Percentiles rank a stretch among this genome's conserved stretches.
Conservation (phyloP, 2,797 vertebrate species). For the Austrolebias charrua region DNA sequence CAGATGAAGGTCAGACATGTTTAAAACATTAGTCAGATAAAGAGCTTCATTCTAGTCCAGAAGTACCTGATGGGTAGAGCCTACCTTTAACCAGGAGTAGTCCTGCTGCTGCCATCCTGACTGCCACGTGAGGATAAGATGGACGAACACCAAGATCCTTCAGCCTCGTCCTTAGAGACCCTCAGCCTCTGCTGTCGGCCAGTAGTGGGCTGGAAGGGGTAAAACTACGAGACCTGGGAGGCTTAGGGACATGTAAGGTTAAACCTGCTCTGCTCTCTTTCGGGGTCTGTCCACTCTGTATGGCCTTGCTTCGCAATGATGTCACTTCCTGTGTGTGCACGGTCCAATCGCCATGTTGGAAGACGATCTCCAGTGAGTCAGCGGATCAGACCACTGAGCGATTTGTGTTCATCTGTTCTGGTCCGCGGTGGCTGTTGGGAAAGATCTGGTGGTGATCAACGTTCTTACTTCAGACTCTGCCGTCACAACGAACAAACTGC, state of each 20-base stretch:
- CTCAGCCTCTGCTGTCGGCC: constrained; percentile 35
- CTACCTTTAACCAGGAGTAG: constrained; percentile 22
- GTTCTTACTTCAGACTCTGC: no score
- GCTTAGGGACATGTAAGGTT: constrained; percentile 24
- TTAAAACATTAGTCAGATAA: constrained; percentile 22
- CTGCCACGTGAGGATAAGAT: constrained; percentile 34
- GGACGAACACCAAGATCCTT: constrained; percentile 24
- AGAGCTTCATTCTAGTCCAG: constrained; percentile 23
- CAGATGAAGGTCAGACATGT: constrained; percentile 45
- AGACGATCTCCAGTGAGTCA: no score
- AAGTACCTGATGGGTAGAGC: constrained; percentile 22
- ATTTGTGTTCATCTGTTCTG: no score
- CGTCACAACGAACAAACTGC: no score
- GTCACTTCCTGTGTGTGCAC: no score
- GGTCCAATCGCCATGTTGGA: no score
- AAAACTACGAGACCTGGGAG: constrained; percentile 36
- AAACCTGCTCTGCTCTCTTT: constrained; percentile 50
- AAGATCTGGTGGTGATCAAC: no score
- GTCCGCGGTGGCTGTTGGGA: no score
- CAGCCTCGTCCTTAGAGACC: constrained; percentile 21
- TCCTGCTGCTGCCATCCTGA: constrained; percentile 24
- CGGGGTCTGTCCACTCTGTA: constrained; percentile 7
- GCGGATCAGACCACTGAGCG: no score
- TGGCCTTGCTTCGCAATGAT: neutral
- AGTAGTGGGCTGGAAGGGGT: constrained; percentile 34